Evolutionary conservation across 2,888 invertebrate species (phyloP), one percentile per base, ranked within the genome.

Genomic region (Drosophila buzzatii): DNA sequence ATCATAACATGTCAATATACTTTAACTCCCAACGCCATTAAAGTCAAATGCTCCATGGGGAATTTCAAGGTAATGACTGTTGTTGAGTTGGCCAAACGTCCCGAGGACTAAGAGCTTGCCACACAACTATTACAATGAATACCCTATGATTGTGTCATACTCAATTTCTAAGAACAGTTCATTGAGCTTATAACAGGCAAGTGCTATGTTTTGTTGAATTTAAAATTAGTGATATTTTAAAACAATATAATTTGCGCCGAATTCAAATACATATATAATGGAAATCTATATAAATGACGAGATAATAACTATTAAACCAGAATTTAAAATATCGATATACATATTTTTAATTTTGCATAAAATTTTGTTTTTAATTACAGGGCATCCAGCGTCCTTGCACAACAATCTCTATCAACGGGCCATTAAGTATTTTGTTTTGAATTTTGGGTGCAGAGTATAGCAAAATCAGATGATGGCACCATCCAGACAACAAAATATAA

Each of bases 1-100:
- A 79, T 91, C 91, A 90, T 91, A 91, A 89, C 87, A 85, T 91
- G 91, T 89, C 89, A 85, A 90, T 89, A 85, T 82, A 85, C 83
- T 73, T 77, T 39, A 70, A 73, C 72, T 69, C 73, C 81, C 80
- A 80, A 70, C 68, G 80, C 82, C 85, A 91, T 91, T 87, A 91
- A 85, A 90, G 89, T 85, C 87, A 82, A 91, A 89, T 79, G 83
- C 82, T 79, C 91, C 78, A 78, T 70, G 73, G 89, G 89, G 90
- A 85, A 79, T 85, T 81, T 68, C 60, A 76, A 71, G 70, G 74
- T 71, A 65, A 47, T 62, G 60, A 37, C 69, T 56, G 67, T 65
- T 60, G 47, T 65, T 60, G 47, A 73, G 65, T 60, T 70, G 67
- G 79, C 63, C 78, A 67, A 37, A 61, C 18, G 42, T 42, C 18